Evolutionary conservation across 2,888 invertebrate genomes (phyloP), one percentile per base, ranked within the genome.

Genomic region (Neocrepidodera transversa): DNA sequence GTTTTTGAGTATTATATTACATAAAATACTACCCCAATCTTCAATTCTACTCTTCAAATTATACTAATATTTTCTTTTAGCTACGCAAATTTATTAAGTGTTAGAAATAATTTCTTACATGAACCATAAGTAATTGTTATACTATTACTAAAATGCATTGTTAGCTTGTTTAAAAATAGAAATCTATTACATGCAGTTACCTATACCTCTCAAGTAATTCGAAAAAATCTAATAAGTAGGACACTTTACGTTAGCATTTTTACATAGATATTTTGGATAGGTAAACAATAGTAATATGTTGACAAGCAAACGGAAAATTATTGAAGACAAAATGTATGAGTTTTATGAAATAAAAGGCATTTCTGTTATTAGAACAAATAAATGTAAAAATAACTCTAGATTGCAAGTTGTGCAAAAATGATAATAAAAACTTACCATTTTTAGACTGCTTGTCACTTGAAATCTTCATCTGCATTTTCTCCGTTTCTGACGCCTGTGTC

Each of bases 401-500:
- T 11, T 13, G 32, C 32, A 32, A 32, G 13, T 32, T 32, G 6
- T 2, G 32, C 32, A 45, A 45, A 10, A 28, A 45, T 14, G 13
- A 45, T 13, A 14, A 11, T 13, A 45, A 14, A 59, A 63, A 68
- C 71, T 71, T 68, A 71, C 72, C 72, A 68, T 69, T 73, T 71
- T 71, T 69, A 62, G 69, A 62, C 68, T 71, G 66, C 60, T 69
- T 71, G 67, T 71, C 72, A 68, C 60, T 66, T 10, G 59, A 65
- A 58, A 64, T 69, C 64, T 72, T 68, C 65, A 64, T 65, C 63
- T 67, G 66, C 68, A 66, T 67, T 65, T 69, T 68, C 58, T 67
- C 71, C 61, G 70, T 60, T 56, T 71, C 70, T 63, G 72, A 69
- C 65, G 71, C 71, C 65, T 73, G 68, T 69, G 64, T 67, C 70